Conservation (phyloP, 2,797 vertebrate genomes). For the Sebastes minor region DNA sequence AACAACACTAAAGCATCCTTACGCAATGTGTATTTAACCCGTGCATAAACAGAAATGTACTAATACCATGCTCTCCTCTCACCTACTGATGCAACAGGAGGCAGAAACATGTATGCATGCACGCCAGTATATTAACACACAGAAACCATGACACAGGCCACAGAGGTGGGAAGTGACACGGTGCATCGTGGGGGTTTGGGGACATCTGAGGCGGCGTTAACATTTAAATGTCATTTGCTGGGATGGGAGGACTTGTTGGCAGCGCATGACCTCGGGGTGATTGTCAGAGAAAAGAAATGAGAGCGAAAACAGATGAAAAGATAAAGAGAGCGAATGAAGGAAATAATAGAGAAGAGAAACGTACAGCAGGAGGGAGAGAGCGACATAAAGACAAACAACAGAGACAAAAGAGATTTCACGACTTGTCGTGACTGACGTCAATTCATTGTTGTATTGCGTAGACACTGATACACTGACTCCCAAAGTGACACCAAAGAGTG, state of each 20-base stretch:
- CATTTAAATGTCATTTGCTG: conserved; percentile 69
- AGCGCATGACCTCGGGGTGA: conserved; percentile 22
- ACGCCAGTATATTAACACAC: not conserved
- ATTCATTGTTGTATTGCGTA: not conserved
- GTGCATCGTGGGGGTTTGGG: conserved; percentile 30
- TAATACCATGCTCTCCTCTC: not conserved
- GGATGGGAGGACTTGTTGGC: conserved; percentile 43
- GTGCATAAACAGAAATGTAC: not conserved
- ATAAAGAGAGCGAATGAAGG: conserved; percentile 15
- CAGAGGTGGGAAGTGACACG: conserved; percentile 15
- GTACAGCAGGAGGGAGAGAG: not conserved
- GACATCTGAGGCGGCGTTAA: conserved; percentile 41
- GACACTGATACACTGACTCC: not conserved
- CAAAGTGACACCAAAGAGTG: not conserved
- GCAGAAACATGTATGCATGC: not conserved
- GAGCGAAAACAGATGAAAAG: conserved; percentile 10
- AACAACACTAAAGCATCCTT: not conserved
- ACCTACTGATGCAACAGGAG: not conserved
- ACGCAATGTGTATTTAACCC: not conserved
- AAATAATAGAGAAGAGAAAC: conserved; percentile 1
- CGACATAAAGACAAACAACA: not conserved
- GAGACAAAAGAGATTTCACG: not conserved
- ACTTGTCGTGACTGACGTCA: not conserved
- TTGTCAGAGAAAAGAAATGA: conserved; percentile 12
- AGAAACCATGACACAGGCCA: not conserved